A percentile compares a stretch with the other conserved stretches of the same genome.
Conservation (phyloP, 2,888 invertebrate species). For the Rhagonycha fulva region DNA sequence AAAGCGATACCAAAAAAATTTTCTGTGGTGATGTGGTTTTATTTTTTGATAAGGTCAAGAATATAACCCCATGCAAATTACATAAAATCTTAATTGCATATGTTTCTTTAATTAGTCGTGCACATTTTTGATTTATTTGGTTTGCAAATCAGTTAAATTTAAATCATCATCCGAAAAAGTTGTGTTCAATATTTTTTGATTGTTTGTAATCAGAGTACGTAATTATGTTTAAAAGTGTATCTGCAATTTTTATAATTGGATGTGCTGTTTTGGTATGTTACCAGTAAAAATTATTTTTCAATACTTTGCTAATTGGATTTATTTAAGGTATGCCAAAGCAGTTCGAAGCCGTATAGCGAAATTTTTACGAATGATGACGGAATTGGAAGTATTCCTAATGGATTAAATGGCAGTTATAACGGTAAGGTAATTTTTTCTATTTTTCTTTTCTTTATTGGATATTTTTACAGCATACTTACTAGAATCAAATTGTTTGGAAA, state of each 20-base stretch:
- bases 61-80: too few relatives aligned
- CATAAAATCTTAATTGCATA: too few relatives aligned
- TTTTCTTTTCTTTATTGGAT: neutral
- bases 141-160: too few relatives aligned
- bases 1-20: neutral
- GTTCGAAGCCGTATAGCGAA: neutral
- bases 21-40: neutral
- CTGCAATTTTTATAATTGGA: neutral
- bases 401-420: neutral
- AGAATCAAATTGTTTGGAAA: neutral
- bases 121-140: neutral
- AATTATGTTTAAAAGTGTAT: too few relatives aligned
- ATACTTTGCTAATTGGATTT: too few relatives aligned
- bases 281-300: too few relatives aligned
- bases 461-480: neutral
- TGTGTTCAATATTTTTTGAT: too few relatives aligned
- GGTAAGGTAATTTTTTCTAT: neutral
- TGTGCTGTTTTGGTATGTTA: too few relatives aligned
- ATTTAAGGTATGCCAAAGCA: neutral
- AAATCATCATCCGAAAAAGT: too few relatives aligned
- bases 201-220: too few relatives aligned
- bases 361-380: neutral
- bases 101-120: too few relatives aligned
- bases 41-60: too few relatives aligned
- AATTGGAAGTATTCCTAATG: neutral